A percentile compares a stretch with the other conserved stretches of the same genome.
Evolutionary conservation across 2,113 vertebrate species (phyloP).

Genomic region (Struthidea cinerea): DNA sequence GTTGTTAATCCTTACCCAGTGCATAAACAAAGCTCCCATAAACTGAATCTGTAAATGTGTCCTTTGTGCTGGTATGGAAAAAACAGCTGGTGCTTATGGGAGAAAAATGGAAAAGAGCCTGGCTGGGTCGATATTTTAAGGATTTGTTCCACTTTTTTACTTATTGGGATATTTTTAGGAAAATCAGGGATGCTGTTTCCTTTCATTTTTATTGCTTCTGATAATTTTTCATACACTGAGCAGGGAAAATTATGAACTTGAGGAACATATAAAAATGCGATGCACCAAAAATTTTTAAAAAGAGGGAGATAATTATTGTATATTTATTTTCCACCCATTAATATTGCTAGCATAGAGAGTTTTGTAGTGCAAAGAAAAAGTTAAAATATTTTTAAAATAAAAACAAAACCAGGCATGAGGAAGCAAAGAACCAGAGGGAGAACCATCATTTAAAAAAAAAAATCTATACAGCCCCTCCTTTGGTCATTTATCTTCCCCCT

Average conservation of each 20-base stretch:
- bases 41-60: neutral
- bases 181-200: neutral
- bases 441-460: neutral
- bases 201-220: neutral
- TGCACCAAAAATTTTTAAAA: neutral
- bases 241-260: neutral
- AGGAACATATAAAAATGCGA: neutral
- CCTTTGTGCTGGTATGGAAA: neutral
- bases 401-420: neutral
- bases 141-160: neutral
- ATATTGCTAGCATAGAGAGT: neutral
- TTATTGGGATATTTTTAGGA: neutral
- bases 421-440: neutral
- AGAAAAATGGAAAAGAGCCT: neutral
- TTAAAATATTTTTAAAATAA: neutral
- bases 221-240: neutral
- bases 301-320: neutral
- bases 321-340: neutral
- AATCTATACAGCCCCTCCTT: neutral
- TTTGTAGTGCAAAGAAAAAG: neutral
- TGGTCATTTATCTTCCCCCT: neutral
- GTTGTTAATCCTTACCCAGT: neutral
- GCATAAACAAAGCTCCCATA: conserved; percentile 3
- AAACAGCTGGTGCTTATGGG: neutral
- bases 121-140: neutral